These are phyloP conservation scores for Caracal caracal DNA, from an alignment of 2,113 vertebrate genomes.

Conservation along the genomic window DNA sequence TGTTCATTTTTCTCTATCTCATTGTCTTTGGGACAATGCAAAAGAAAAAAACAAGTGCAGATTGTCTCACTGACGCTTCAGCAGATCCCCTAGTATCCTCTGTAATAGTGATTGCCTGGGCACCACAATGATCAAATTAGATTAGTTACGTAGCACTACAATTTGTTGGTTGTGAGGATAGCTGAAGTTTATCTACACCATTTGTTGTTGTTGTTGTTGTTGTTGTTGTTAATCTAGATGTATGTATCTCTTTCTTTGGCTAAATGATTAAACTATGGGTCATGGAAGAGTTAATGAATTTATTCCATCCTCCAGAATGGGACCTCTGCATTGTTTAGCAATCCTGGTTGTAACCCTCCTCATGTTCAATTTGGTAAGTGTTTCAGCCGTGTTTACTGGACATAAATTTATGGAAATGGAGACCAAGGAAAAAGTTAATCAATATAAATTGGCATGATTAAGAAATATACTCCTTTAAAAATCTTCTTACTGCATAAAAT, in stretches of 20 bases:
- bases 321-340: neutral
- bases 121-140: neutral
- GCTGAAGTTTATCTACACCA: neutral
- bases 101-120: neutral
- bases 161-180: neutral
- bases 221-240: conserved; percentile 15
- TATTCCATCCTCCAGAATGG: neutral
- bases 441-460: neutral
- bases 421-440: neutral
- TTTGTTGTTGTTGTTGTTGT: neutral
- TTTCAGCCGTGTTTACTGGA: neutral
- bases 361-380: neutral
- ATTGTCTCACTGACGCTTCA: neutral
- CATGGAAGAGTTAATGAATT: neutral
- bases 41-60: neutral
- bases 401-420: neutral
- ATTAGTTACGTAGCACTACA: neutral
- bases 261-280: conserved; percentile 10
- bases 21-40: neutral
- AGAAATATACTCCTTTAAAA: neutral
- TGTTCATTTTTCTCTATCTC: neutral
- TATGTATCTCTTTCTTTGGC: neutral
- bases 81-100: neutral
- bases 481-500: neutral
- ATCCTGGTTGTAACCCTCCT: neutral